Conservation (phyloP, 2,797 vertebrate species). For the Onychomys torridus region DNA sequence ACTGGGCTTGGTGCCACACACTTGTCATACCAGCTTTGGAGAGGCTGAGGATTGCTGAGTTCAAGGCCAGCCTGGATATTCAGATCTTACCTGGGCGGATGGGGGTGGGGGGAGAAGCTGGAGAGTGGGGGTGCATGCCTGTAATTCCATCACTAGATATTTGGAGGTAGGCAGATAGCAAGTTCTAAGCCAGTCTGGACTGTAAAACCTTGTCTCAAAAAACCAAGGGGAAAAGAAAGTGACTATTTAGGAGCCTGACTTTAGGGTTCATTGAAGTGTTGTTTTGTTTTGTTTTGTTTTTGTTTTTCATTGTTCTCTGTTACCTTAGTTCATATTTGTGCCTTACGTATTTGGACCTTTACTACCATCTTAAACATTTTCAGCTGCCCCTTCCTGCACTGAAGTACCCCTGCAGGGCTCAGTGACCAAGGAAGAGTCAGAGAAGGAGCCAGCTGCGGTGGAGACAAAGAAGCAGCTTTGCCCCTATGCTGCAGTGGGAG, state of each 20-base stretch:
- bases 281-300: neutral
- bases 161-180: neutral
- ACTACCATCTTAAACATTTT: conserved; percentile 60
- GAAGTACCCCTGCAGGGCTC: conserved; percentile 87
- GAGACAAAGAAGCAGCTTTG: conserved; percentile 95
- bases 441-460: conserved; percentile 88
- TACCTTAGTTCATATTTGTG: neutral
- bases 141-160: neutral
- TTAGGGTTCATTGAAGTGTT: neutral
- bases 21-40: neutral
- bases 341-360: conserved; percentile 51
- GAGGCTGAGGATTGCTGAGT: neutral
- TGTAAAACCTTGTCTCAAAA: neutral
- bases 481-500: conserved; percentile 95
- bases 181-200: neutral
- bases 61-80: neutral
- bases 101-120: neutral
- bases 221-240: neutral
- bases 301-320: neutral
- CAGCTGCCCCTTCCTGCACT: conserved; percentile 87
- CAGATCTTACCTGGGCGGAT: neutral
- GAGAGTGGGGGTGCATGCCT: neutral
- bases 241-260: neutral
- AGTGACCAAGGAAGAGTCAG: conserved; percentile 90
- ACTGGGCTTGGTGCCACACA: neutral